phyloP scores from a whole-genome alignment of 2,888 invertebrate species.

The Mythimna pallens region DNA sequence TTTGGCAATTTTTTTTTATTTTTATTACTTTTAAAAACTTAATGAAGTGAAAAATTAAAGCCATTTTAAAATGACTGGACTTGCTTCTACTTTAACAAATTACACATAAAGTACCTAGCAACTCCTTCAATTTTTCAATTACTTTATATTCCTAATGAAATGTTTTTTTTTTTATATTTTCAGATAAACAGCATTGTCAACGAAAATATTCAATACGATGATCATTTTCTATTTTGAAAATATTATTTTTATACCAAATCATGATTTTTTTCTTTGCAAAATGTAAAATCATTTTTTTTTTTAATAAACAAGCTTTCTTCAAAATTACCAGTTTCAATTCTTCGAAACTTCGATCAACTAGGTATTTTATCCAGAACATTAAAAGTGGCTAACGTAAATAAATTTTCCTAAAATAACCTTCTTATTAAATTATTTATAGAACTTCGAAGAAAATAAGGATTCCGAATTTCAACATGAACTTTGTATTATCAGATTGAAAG shows the following conservation, averaged over 20 bases:
- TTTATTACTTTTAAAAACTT: not conserved
- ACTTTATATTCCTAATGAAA: not conserved
- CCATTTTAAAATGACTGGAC: not conserved
- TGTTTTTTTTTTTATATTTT: slow-evolving; percentile 32
- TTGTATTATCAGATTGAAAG: slow-evolving; percentile 9
- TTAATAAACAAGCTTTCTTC: slow-evolving; percentile 66
- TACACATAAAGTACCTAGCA: not conserved
- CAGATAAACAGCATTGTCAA: slow-evolving; percentile 51
- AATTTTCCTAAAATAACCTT: slow-evolving; percentile 9
- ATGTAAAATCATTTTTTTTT: slow-evolving; percentile 68
- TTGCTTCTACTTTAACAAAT: not conserved
- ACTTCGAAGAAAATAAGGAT: not conserved
- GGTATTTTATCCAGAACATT: not conserved
- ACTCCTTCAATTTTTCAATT: not conserved
- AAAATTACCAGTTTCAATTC: slow-evolving; percentile 57
- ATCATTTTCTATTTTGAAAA: slow-evolving; percentile 44
- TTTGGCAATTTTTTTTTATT: not conserved
- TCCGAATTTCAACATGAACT: not conserved
- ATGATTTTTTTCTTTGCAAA: slow-evolving; percentile 49
- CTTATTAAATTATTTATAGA: not conserved
- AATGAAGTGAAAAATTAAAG: not conserved
- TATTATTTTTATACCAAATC: slow-evolving; percentile 34
- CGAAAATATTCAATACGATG: slow-evolving; percentile 19
- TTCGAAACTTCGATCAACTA: slow-evolving; percentile 10
- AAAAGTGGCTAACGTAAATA: slow-evolving; percentile 3